Evolutionary conservation across 2,888 invertebrate genomes (phyloP).

Genomic region (Imbricaverruca yamaguchii): DNA sequence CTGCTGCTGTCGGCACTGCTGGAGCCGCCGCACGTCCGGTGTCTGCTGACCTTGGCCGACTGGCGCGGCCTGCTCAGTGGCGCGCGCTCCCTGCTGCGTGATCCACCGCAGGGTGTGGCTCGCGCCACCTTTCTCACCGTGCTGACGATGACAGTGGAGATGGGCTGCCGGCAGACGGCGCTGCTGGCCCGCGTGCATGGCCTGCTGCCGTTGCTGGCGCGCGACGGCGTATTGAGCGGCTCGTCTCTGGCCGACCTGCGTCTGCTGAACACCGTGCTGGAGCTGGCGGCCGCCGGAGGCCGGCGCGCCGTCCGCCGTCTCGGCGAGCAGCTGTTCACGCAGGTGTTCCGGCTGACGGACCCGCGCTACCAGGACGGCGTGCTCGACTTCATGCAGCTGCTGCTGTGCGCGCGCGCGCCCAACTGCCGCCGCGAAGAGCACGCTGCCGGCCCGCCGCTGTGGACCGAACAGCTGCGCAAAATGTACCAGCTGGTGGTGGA

Average conservation of each 20-base stretch:
- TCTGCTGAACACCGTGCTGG: background rate
- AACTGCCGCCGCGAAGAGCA: background rate
- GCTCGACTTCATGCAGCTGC: conserved; percentile 5
- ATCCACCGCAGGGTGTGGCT: background rate
- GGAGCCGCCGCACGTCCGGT: background rate
- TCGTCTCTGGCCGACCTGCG: background rate
- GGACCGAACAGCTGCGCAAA: background rate
- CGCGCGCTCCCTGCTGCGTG: background rate
- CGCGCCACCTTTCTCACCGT: background rate
- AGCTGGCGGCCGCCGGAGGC: background rate
- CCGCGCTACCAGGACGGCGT: background rate
- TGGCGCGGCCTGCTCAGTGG: background rate
- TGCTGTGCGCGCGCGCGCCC: conserved; percentile 5
- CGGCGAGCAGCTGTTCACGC: background rate
- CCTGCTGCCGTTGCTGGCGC: background rate
- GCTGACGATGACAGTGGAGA: background rate
- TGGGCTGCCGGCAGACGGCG: conserved; percentile 17
- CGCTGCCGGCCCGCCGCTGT: background rate
- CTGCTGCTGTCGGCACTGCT: background rate
- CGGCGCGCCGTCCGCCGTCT: conserved; percentile 3
- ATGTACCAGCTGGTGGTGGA: conserved; percentile 19
- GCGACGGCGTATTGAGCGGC: background rate
- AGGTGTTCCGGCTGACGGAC: background rate
- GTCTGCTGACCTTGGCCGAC: background rate
- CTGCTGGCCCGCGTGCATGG: background rate